Evolutionary conservation across 2,113 vertebrate species (phyloP), one percentile per base, ranked within the genome.

Genomic region (Gavialis gangeticus): DNA sequence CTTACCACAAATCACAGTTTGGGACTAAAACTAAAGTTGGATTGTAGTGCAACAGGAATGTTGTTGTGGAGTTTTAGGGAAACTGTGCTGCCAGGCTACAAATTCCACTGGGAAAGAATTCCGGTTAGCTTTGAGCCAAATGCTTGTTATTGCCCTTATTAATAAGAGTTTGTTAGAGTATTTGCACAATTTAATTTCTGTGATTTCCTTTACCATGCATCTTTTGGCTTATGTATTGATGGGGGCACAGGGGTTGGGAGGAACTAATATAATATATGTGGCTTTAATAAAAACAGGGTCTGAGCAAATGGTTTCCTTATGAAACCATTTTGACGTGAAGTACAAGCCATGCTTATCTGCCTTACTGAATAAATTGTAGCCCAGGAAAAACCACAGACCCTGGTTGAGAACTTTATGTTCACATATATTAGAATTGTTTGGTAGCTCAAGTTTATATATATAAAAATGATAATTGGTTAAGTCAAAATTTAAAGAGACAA

Each of bases 321-420:
- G 0, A 55, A 87, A 79, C 7, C 59, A 30, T 82, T 91, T 8
- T 84, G 90, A 89, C 82, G 71, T 87, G 79, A 91, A 92, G 90
- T 81, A 87, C 79, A 79, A 95, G 75, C 75, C 79, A 75, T 87
- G 54, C 59, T 82, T 69, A 82, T 92, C 79, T 0, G 0, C 56
- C 54, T n/a, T 7, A 22, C 63, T 93, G 87, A 84, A 88, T 81
- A 86, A 92, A 86, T 60, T 90, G 93, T 54, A 93, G 63, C 75
- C 54, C 75, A 71, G 64, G 82, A 91, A 82, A 90, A 91, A 82
- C 3, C 75, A 87, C 71, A 71, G 34, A 10, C 28, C 88, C 90
- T 75, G 88, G 69, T 64, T 92, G 63, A 15, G 55, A 21, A 24
- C 73, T 80, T 77, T 69, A 75, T 84, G n/a, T 34, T 34, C 86